phyloP scores from a whole-genome alignment of 2,113 vertebrate species.

The Strix aluco region DNA sequence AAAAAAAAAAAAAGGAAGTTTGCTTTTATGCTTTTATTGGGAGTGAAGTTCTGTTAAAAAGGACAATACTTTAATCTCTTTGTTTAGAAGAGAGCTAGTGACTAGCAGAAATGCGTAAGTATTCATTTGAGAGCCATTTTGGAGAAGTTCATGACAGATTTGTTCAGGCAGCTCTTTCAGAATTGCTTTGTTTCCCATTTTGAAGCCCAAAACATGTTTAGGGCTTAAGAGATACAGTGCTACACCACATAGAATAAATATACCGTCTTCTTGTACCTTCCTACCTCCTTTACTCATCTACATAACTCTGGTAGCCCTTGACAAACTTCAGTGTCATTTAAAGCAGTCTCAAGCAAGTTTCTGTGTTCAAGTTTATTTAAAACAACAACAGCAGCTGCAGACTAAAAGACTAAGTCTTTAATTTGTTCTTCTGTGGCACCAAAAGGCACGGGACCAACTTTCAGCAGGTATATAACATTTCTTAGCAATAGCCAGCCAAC shows the following conservation, averaged over 20 bases:
- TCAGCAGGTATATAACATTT: background rate
- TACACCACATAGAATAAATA: background rate
- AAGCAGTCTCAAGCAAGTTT: background rate
- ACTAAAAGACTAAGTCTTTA: background rate
- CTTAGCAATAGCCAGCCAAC: background rate
- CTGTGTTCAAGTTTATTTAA: background rate
- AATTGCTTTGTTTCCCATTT: constrained; percentile 12
- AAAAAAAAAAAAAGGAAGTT: background rate
- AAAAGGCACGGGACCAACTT: background rate
- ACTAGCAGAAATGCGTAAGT: background rate
- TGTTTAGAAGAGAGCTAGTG: background rate
- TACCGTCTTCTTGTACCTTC: background rate
- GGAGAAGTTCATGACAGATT: constrained; percentile 20
- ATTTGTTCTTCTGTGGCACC: background rate
- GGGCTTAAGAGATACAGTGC: background rate
- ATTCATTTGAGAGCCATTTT: constrained; percentile 11
- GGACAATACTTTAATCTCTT: background rate
- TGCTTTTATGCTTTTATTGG: background rate
- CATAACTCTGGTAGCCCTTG: background rate
- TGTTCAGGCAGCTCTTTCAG: constrained; percentile 1
- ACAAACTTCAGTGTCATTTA: background rate
- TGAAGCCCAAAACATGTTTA: background rate
- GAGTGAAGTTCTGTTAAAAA: background rate
- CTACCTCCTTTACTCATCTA: background rate
- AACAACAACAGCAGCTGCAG: background rate